Conservation (phyloP, 2,797 vertebrate species). For the Sebastes kiyomatsui region DNA sequence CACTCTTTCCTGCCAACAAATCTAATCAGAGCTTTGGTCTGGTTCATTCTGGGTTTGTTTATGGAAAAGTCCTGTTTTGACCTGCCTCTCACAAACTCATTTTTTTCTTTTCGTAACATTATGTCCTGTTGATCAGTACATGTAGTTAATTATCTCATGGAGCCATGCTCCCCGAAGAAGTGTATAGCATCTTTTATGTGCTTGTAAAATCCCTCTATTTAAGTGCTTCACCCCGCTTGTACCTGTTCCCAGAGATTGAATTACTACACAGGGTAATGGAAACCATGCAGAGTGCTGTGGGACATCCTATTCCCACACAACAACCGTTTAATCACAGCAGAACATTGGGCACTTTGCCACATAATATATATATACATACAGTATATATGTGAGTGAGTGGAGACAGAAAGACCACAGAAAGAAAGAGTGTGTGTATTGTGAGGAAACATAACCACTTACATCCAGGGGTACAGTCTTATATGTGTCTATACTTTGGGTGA, state of each 20-base stretch:
- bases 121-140: background rate
- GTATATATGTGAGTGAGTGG: constrained; percentile 51
- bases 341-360: constrained; percentile 65
- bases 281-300: constrained; percentile 79
- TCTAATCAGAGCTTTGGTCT: constrained; percentile 56
- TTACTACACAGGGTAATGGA: constrained; percentile 76
- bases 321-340: constrained; percentile 81
- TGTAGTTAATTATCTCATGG: constrained; percentile 1
- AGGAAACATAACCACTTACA: background rate
- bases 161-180: constrained; percentile 23
- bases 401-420: constrained; percentile 40
- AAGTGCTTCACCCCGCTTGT: constrained; percentile 67
- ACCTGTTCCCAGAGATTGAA: constrained; percentile 67
- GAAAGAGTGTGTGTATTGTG: background rate
- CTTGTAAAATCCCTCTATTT: constrained; percentile 51
- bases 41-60: constrained; percentile 13
- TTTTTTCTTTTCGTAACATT: background rate
- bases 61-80: constrained; percentile 12
- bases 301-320: constrained; percentile 80
- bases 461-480: background rate
- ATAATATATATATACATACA: constrained; percentile 10
- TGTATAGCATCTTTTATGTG: constrained; percentile 30
- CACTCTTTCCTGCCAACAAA: constrained; percentile 55
- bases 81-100: background rate
- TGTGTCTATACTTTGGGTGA: background rate